Conservation (phyloP, 2,888 invertebrate genomes). For the Drosophila buzzatii region DNA sequence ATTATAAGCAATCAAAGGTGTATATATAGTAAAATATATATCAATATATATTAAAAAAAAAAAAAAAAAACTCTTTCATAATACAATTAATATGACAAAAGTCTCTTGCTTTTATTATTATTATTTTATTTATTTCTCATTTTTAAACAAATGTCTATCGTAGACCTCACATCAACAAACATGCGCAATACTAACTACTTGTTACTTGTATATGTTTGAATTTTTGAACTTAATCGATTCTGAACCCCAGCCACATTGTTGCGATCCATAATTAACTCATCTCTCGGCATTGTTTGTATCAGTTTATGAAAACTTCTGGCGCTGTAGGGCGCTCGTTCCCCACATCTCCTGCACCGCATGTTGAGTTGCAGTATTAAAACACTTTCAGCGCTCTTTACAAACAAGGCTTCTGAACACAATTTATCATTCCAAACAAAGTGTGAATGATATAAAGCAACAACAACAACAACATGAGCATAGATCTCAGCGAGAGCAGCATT, state of each 20-base stretch:
- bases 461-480: conserved; percentile 16
- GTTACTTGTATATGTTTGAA: not conserved
- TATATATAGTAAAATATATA: too few relatives aligned
- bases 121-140: not conserved
- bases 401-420: conserved; percentile 54
- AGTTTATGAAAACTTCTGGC: conserved; percentile 41
- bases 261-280: conserved; percentile 42
- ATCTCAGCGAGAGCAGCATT: not conserved
- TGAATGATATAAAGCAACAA: conserved; percentile 63
- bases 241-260: not conserved
- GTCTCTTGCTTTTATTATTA: not conserved
- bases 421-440: conserved; percentile 70
- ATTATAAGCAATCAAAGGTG: too few relatives aligned
- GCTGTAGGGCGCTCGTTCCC: conserved; percentile 8
- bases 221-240: not conserved
- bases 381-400: conserved; percentile 56
- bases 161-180: not conserved
- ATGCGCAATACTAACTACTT: not conserved
- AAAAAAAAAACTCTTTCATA: too few relatives aligned
- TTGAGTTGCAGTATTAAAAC: conserved; percentile 46
- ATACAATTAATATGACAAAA: too few relatives aligned
- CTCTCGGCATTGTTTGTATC: conserved; percentile 23
- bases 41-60: too few relatives aligned
- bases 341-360: conserved; percentile 19
- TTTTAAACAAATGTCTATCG: not conserved